phyloP scores from a whole-genome alignment of 2,888 invertebrate species.

The Ditylenchus weischeri region DNA sequence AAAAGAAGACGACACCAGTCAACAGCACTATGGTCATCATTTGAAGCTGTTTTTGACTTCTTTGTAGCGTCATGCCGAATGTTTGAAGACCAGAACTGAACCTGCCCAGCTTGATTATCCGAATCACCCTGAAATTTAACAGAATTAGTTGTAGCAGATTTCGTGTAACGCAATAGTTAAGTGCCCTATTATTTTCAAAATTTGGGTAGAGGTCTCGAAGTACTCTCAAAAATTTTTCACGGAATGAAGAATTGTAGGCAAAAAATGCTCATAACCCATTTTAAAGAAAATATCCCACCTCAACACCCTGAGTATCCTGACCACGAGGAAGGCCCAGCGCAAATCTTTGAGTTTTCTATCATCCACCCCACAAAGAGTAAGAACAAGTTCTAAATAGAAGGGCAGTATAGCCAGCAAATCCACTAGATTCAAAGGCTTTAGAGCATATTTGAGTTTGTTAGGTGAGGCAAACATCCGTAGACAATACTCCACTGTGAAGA shows the following conservation, averaged over 20 bases:
- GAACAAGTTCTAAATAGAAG: conserved; percentile 55
- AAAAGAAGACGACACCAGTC: conserved; percentile 58
- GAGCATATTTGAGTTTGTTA: conserved; percentile 51
- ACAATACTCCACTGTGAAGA: conserved; percentile 48
- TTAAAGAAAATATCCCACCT: conserved; percentile 15
- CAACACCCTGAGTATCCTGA: conserved; percentile 54
- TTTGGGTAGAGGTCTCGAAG: no score
- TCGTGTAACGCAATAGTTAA: no score
- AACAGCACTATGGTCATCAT: conserved; percentile 57
- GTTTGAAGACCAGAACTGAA: conserved; percentile 56
- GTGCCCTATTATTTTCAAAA: no score
- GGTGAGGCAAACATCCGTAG: conserved; percentile 51
- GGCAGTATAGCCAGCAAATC: conserved; percentile 52
- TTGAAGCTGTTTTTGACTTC: conserved; percentile 56
- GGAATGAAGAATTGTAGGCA: no score
- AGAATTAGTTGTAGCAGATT: not conserved
- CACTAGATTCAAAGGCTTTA: conserved; percentile 42
- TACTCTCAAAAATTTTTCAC: no score
- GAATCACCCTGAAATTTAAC: conserved; percentile 39
- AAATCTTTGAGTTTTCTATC: conserved; percentile 55
- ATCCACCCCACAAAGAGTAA: conserved; percentile 56
- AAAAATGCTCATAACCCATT: no score
- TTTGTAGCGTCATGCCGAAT: conserved; percentile 57
- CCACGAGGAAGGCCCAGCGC: conserved; percentile 58
- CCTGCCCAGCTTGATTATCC: conserved; percentile 54